phyloP scores from a whole-genome alignment of 1,140 invertebrate species.

The Drosophila carrolli region DNA sequence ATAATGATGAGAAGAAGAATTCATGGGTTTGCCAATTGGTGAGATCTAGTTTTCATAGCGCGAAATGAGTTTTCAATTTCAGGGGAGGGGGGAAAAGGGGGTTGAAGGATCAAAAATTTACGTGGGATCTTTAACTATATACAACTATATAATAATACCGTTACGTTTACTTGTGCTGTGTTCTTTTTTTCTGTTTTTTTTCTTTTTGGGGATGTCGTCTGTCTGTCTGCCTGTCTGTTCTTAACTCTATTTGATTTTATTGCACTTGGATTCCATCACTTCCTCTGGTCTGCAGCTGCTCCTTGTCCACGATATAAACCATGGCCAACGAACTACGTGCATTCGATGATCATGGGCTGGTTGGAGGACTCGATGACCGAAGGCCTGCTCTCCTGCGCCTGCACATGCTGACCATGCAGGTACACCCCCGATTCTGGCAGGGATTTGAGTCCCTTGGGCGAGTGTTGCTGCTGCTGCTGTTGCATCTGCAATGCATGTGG shows the following conservation, averaged over 20 bases:
- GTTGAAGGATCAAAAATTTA: conserved; percentile 9
- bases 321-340: conserved; percentile 87
- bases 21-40: conserved; percentile 76
- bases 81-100: conserved; percentile 3
- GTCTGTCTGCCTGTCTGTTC: conserved; percentile 51
- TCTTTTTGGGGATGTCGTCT: conserved; percentile 18
- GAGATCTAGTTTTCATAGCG: conserved; percentile 81
- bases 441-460: conserved; percentile 56
- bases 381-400: conserved; percentile 89
- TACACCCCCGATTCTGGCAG: conserved; percentile 82
- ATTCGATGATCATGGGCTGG: conserved; percentile 94
- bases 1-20: conserved; percentile 41
- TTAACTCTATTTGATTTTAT: conserved; percentile 62
- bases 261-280: conserved; percentile 74
- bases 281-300: conserved; percentile 33
- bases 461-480: conserved; percentile 57
- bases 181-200: background rate
- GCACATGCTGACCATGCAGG: conserved; percentile 80
- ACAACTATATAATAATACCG: conserved; percentile 80
- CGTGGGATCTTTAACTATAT: conserved; percentile 47
- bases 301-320: background rate
- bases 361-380: conserved; percentile 93
- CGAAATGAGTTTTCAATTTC: conserved; percentile 63
- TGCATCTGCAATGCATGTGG: conserved; percentile 77
- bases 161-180: conserved; percentile 79